These are phyloP conservation scores for Liparis tanakae DNA, from an alignment of 2,797 vertebrate genomes.

Conservation along the genomic window DNA sequence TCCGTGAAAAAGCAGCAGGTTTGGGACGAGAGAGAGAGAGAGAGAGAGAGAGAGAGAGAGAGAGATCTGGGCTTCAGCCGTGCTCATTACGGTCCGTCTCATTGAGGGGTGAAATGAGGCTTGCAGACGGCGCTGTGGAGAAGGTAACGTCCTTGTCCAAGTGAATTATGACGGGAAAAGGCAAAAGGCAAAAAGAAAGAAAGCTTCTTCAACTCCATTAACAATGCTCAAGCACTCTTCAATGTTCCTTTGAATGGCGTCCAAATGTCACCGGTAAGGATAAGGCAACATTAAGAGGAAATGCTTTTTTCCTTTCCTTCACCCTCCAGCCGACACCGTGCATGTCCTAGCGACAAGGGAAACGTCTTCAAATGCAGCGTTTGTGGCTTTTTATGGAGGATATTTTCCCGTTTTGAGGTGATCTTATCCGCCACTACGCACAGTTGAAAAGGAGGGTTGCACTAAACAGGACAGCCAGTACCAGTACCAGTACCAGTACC, in stretches of 20 bases:
- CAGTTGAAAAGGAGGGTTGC: background rate
- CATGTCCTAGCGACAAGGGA: background rate
- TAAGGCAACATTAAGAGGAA: constrained; percentile 55
- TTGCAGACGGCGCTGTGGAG: constrained; percentile 69
- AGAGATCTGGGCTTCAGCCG: constrained; percentile 62
- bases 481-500: too few relatives aligned
- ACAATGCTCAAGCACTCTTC: constrained; percentile 41
- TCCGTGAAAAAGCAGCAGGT: constrained; percentile 30
- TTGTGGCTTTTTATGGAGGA: background rate
- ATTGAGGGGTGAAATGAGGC: constrained; percentile 81
- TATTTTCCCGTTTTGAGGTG: background rate
- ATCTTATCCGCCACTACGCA: background rate
- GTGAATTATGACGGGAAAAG: constrained; percentile 61
- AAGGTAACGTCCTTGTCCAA: constrained; percentile 66
- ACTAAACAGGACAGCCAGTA: background rate
- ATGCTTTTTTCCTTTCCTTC: constrained; percentile 39
- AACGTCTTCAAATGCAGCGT: background rate
- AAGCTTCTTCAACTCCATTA: constrained; percentile 65
- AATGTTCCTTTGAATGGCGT: constrained; percentile 50
- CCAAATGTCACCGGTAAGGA: constrained; percentile 60
- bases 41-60: constrained; percentile 17
- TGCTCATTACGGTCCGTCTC: constrained; percentile 76
- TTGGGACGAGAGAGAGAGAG: constrained; percentile 7
- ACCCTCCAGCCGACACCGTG: constrained; percentile 25
- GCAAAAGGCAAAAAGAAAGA: constrained; percentile 23